These are phyloP conservation scores for Melanargia galathea DNA, from an alignment of 2,888 invertebrate species.

Conservation along the genomic window DNA sequence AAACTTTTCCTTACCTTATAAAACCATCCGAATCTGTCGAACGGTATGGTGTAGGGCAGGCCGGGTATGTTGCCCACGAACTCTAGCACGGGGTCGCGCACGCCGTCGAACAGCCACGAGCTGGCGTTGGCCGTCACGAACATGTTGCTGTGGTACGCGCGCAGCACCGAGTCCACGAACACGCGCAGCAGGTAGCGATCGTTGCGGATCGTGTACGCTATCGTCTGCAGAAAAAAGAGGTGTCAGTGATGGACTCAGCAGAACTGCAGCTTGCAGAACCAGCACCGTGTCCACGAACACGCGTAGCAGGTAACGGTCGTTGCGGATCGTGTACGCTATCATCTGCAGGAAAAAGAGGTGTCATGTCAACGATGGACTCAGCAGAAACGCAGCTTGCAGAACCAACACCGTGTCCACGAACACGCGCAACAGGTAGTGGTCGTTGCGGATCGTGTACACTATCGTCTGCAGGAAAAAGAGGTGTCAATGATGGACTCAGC, in stretches of 20 bases:
- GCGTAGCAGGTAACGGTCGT: too few species aligned
- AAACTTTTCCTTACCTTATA: slow-evolving; percentile 83
- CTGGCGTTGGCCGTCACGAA: slow-evolving; percentile 84
- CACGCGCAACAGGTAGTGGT: slow-evolving; percentile 42
- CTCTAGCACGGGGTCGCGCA: slow-evolving; percentile 86
- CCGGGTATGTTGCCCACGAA: slow-evolving; percentile 82
- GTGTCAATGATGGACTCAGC: too few species aligned
- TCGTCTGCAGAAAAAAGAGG: slow-evolving; percentile 75
- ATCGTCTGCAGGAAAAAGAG: slow-evolving; percentile 79
- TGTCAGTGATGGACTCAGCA: too few species aligned
- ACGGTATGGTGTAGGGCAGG: slow-evolving; percentile 83
- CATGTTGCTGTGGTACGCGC: slow-evolving; percentile 74
- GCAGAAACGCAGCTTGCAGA: too few species aligned
- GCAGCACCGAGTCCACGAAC: slow-evolving; percentile 80
- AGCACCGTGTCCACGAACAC: too few species aligned
- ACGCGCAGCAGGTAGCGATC: slow-evolving; percentile 54
- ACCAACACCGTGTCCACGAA: slow-evolving; percentile 81
- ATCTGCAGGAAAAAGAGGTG: too few species aligned
- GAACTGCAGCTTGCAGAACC: too few species aligned
- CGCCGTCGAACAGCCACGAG: slow-evolving; percentile 90
- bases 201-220: slow-evolving; percentile 82
- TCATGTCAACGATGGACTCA: too few species aligned
- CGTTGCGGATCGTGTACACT: slow-evolving; percentile 80
- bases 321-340: too few species aligned
- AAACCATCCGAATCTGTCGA: slow-evolving; percentile 92